Conservation (phyloP, 53 echinoderm and acorn worm genomes). For the Patiria pectinifera region DNA sequence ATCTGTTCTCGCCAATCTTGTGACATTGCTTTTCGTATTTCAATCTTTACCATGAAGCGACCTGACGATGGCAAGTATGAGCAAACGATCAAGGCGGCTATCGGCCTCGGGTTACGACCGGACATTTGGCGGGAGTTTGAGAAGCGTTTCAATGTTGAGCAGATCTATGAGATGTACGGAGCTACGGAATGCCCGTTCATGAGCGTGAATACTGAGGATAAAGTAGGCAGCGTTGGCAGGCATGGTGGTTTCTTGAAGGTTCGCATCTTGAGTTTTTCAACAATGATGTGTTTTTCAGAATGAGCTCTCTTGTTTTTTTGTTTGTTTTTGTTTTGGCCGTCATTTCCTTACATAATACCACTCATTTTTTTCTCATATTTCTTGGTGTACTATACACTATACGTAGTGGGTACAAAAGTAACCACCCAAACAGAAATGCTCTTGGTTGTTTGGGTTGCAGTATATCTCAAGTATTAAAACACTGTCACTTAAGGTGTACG, state of each 20-base stretch:
- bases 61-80: slow-evolving; percentile 66
- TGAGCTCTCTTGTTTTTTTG: no score
- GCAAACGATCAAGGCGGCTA: slow-evolving; percentile 45
- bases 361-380: no score
- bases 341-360: no score
- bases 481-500: no score
- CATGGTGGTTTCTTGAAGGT: slow-evolving; percentile 56
- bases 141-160: slow-evolving; percentile 62
- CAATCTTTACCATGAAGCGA: slow-evolving; percentile 18
- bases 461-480: no score
- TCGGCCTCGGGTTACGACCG: slow-evolving; percentile 66
- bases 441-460: no score
- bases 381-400: no score
- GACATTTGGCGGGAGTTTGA: slow-evolving; percentile 72
- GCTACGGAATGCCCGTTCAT: slow-evolving; percentile 60
- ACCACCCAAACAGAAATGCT: no score
- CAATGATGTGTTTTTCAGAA: no score
- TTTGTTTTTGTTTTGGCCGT: no score
- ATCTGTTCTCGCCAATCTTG: background rate
- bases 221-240: slow-evolving; percentile 70
- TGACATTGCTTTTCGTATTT: background rate
- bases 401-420: no score
- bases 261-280: background rate
- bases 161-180: slow-evolving; percentile 64
- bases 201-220: slow-evolving; percentile 56